Evolutionary conservation across 2,888 invertebrate genomes (phyloP).

Genomic region (Ochropleura plecta): DNA sequence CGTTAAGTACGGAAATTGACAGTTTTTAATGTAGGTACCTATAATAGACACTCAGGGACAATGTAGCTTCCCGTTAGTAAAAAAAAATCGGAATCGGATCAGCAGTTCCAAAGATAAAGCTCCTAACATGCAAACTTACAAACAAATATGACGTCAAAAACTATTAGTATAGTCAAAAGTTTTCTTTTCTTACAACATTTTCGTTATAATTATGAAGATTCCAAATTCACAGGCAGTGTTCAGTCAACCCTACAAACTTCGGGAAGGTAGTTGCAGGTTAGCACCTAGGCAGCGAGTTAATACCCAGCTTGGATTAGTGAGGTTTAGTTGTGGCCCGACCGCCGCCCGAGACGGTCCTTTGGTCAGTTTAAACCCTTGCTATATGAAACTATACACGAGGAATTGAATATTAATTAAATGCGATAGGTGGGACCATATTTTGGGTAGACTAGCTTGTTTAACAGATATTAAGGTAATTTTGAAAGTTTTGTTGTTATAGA

Average conservation of each 20-base stretch:
- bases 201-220: not conserved
- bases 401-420: constrained; percentile 74
- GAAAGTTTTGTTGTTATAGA: constrained; percentile 1
- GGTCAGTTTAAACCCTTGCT: constrained; percentile 85
- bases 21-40: no score
- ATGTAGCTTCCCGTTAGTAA: no score
- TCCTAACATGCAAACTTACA: no score
- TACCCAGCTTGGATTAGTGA: constrained; percentile 88
- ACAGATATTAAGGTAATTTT: constrained; percentile 26
- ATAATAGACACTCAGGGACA: no score
- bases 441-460: constrained; percentile 46
- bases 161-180: no score
- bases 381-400: constrained; percentile 78
- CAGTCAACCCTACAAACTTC: constrained; percentile 66
- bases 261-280: constrained; percentile 82
- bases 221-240: constrained; percentile 41
- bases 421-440: constrained; percentile 64
- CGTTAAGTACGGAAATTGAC: no score
- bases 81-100: no score
- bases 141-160: no score
- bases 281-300: constrained; percentile 85
- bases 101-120: no score
- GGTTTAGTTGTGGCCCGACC: constrained; percentile 83
- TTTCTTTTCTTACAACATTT: not conserved
- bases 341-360: constrained; percentile 78